phyloP scores from a whole-genome alignment of 2,113 vertebrate genomes.

The Charadrius vociferus region DNA sequence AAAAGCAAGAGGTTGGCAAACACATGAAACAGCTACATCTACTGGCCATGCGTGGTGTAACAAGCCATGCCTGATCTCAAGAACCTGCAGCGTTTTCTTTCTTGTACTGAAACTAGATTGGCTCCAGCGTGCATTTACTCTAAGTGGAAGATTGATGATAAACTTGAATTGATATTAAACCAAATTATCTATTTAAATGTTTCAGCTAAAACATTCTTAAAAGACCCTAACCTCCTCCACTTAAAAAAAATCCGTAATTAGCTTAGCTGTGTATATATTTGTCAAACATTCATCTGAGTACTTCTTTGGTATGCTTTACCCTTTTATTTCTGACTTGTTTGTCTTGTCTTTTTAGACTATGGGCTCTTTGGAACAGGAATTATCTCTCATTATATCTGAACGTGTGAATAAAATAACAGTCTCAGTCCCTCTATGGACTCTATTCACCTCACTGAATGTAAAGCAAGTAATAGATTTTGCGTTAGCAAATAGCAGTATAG shows the following conservation, averaged over 20 bases:
- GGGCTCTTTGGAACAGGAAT: background rate
- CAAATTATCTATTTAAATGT: background rate
- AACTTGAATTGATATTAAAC: background rate
- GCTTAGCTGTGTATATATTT: background rate
- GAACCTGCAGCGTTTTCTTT: background rate
- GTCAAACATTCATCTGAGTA: background rate
- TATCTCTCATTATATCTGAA: background rate
- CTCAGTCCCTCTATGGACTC: background rate
- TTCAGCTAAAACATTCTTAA: background rate
- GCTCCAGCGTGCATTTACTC: background rate
- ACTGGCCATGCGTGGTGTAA: slow-evolving; percentile 11
- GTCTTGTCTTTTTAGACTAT: background rate
- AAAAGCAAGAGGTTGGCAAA: background rate
- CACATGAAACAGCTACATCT: slow-evolving; percentile 67
- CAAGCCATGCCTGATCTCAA: background rate
- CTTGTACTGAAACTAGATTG: background rate
- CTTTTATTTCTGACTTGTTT: background rate
- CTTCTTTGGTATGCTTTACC: background rate
- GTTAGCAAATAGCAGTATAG: background rate
- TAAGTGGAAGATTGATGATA: background rate
- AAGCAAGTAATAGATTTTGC: background rate
- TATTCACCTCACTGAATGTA: background rate
- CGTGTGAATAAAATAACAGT: background rate
- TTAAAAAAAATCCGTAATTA: background rate
- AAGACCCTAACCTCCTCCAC: background rate